Base-by-base conservation (phyloP, 2,888 invertebrate species). In the Marasmarcha lunaedactyla region DNA sequence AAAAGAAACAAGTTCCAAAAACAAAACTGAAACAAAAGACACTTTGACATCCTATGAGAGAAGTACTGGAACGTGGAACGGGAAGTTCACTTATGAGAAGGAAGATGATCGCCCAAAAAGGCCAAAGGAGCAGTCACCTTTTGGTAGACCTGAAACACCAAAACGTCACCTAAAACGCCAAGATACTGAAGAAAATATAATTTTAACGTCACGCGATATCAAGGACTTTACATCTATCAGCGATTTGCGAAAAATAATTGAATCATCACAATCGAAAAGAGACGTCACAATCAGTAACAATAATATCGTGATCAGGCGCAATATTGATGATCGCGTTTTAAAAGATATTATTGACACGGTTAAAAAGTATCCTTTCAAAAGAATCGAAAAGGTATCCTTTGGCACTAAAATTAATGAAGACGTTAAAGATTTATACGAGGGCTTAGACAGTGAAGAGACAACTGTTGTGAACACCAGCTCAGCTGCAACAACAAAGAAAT, bases 351-450 rank as follows among this genome's bases (percentile, higher is more conserved):
- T 83, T 40, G 83, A 83, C 30, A 81, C 83, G 1, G 83, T 83
- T 11, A 79, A 78, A 48, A 83, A 81, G 44, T 83, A 83, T 57
- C 83, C 83, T 14, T 83, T 83, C 46, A 83, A 83, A 45, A 68
- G 74, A 50, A 86, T 77, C 45, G 77, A 76, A 47, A 85, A 83
- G 54, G 86, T 86, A 33, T 78, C 85, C 5, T 81, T 84, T 49
- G 83, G 87, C 36, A 77, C 84, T 38, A 87, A 84, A 63, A 76
- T 87, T 45, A 86, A 87, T 46, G 77, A 87, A 52, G 86, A 87
- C 51, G 85, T 88, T 11, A 88, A 86, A 63, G 86, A 83, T 54
- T 59, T 83, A 10, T 81, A 81, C 39, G 83, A 83, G 61, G 81
- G 83, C 13, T 51, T 72, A 26, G 83, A 83, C 44, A 64, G 73